phyloP scores from a whole-genome alignment of 2,113 vertebrate genomes.

The Bujurquina vittata region DNA sequence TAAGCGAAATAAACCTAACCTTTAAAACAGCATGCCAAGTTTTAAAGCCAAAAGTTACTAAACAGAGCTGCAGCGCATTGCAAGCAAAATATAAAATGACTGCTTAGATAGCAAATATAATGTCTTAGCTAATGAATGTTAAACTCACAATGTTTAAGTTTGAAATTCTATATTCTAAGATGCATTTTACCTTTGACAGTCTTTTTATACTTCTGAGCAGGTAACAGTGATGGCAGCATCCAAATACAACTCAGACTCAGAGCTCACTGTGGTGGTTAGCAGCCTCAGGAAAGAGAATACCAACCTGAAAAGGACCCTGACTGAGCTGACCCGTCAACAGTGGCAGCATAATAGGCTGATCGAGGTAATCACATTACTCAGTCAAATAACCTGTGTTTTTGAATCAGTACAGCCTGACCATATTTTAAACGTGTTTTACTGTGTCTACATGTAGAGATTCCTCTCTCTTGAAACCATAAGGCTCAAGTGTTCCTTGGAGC shows the following conservation, averaged over 20 bases:
- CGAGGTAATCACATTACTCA: constrained; percentile 75
- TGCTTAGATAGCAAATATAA: background rate
- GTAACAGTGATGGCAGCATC: constrained; percentile 30
- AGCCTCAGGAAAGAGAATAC: constrained; percentile 72
- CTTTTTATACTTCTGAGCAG: background rate
- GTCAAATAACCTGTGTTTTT: background rate
- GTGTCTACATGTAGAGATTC: constrained; percentile 80
- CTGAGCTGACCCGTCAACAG: constrained; percentile 25
- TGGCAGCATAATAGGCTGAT: constrained; percentile 72
- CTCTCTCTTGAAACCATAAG: constrained; percentile 79
- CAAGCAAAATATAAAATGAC: background rate
- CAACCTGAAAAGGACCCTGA: constrained; percentile 52
- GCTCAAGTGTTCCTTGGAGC: constrained; percentile 68
- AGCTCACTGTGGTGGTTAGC: constrained; percentile 60
- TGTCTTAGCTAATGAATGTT: background rate
- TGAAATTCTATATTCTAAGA: constrained; percentile 9
- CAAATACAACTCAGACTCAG: constrained; percentile 27
- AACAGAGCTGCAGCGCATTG: background rate
- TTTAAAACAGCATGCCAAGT: background rate
- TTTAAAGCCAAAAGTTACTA: background rate
- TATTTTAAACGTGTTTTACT: background rate
- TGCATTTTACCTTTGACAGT: background rate
- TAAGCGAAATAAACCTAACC: background rate
- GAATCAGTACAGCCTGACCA: background rate
- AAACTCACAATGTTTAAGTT: background rate